Evolutionary conservation across 2,797 vertebrate genomes (phyloP), one percentile per base, ranked within the genome.

Genomic region (Sebastiscus albofasciatus): DNA sequence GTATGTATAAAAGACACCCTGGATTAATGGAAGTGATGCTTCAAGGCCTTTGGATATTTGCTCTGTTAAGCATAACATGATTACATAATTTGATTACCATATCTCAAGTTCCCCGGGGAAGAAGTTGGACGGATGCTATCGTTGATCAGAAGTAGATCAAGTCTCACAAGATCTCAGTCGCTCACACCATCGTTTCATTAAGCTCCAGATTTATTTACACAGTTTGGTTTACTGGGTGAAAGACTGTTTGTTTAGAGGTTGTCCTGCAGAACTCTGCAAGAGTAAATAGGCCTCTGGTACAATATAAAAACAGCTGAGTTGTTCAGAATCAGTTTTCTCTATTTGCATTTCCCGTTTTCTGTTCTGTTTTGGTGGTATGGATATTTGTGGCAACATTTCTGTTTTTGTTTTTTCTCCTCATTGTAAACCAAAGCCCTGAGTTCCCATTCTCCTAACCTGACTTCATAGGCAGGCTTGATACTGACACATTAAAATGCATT

Each of bases 41-140:
- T n/a, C 58, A 58, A 81, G 78, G 89, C 88, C 85, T 87, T 88
- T 78, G 85, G 83, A 92, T 94, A 90, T 93, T 94, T 93, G 87
- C 84, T 91, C 87, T 73, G 84, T 87, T 89, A 91, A 93, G 79
- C 90, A 70, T 88, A 91, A 88, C 87, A 86, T 79, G 68, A 87
- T 94, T 93, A 86, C 59, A 69, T 93, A 83, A 93, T 93, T 92
- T 90, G 83, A 94, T 94, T 94, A 90, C 70, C 87, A 92, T 93
- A 91, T 90, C 82, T 72, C 61, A 71, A 18, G 52, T 67, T 74
- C 90, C 79, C 20, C 2, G 2, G 80, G 84, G 68, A 59, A 77
- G 60, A 78, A 78, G 72, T 85, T 81, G 55, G 79, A 88, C 74
- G 80, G 77, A 88, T 84, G 85, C 66, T 72, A 85, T 76, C 26